A percentile compares a stretch with the other conserved stretches of the same genome.
phyloP scores from a whole-genome alignment of 2,797 vertebrate species.

The Sylvia borin region DNA sequence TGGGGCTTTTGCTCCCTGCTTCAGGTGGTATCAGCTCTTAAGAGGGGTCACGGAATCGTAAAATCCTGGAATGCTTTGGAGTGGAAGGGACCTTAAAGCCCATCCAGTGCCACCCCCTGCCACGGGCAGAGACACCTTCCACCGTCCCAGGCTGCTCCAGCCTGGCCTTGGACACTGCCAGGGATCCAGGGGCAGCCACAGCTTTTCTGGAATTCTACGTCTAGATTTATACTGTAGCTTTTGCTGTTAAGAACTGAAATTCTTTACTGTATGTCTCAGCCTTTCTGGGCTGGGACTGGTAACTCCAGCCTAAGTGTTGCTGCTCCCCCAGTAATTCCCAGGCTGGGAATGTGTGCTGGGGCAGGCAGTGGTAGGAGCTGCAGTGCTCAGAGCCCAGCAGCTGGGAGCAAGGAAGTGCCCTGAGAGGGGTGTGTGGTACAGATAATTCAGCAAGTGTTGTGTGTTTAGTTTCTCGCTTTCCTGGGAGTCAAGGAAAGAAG shows the following conservation, averaged over 20 bases:
- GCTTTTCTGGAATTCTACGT: fast-evolving
- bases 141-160: neutral
- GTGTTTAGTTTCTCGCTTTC: neutral
- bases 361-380: neutral
- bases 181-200: neutral
- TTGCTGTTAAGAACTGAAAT: neutral
- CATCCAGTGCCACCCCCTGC: neutral
- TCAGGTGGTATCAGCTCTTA: neutral
- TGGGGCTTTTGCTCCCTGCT: neutral
- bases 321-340: neutral
- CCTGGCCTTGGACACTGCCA: neutral
- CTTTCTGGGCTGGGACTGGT: neutral
- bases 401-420: neutral
- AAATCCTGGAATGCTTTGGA: neutral
- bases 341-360: neutral
- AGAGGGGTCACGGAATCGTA: neutral
- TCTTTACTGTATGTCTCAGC: neutral
- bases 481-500: neutral
- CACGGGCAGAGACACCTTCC: neutral
- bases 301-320: neutral
- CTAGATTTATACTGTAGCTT: neutral
- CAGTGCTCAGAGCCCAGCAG: neutral
- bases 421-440: neutral
- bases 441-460: fast-evolving
- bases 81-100: neutral